Conservation (phyloP, 2,888 invertebrate species). For the Argyresthia albistria region DNA sequence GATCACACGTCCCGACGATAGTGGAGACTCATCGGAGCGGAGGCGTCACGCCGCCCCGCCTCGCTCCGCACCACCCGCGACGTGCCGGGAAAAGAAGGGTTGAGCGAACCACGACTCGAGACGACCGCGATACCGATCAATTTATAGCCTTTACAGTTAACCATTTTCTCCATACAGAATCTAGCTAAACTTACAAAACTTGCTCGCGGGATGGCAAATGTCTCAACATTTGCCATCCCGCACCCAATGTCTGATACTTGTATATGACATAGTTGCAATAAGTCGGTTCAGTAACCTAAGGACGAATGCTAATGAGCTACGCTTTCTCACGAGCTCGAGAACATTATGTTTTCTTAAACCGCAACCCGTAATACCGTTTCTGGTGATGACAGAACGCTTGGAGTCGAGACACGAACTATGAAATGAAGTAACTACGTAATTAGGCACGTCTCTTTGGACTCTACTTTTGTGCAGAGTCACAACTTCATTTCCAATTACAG, state of each 20-base stretch:
- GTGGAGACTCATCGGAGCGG: constrained; percentile 22
- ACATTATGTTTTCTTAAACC: constrained; percentile 10
- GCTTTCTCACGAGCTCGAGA: background rate
- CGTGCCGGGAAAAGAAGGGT: constrained; percentile 46
- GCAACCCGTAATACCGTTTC: constrained; percentile 13
- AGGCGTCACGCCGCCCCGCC: constrained; percentile 16
- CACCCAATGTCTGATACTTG: too few relatives aligned
- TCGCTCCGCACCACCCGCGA: background rate
- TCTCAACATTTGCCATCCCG: background rate
- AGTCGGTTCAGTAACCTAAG: background rate
- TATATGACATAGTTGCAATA: background rate
- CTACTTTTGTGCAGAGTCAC: background rate
- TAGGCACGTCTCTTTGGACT: constrained; percentile 15
- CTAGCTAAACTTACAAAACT: background rate
- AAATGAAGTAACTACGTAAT: constrained; percentile 18
- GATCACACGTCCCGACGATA: constrained; percentile 29
- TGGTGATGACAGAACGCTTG: constrained; percentile 14
- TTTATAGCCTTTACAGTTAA: constrained; percentile 34
- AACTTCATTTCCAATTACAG: background rate
- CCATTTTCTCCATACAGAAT: constrained; percentile 10
- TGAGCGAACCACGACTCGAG: constrained; percentile 30
- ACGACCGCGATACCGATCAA: constrained; percentile 30
- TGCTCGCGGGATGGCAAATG: background rate
- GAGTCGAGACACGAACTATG: constrained; percentile 11
- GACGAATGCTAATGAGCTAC: background rate